Evolutionary conservation across 2,113 vertebrate genomes (phyloP).

Genomic region (Pica pica): DNA sequence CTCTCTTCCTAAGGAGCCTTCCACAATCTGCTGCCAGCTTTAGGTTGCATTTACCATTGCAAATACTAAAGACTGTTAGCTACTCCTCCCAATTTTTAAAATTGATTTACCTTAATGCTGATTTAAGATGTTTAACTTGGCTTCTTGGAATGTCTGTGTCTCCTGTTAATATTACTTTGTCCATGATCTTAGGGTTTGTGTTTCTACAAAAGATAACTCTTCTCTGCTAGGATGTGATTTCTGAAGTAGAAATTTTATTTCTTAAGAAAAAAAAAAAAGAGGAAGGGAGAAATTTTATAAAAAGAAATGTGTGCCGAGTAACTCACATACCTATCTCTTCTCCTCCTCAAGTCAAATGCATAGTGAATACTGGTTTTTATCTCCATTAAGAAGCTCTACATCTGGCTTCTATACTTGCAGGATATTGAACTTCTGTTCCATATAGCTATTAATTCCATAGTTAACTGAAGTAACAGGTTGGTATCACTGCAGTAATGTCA

Average conservation of each 20-base stretch:
- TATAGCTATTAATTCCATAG: fast-evolving
- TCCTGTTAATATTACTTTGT: not conserved
- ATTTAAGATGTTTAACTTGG: slow-evolving; percentile 14
- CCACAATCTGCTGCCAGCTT: not conserved
- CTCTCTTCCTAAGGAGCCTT: not conserved
- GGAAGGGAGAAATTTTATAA: not conserved
- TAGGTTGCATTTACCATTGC: not conserved
- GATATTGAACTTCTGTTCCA: not conserved
- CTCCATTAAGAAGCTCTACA: not conserved
- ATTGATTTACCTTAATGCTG: not conserved
- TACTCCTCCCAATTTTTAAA: not conserved
- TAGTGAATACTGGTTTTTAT: not conserved
- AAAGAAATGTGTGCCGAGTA: not conserved
- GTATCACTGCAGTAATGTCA: not conserved
- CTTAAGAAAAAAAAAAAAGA: not conserved
- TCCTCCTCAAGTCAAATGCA: not conserved
- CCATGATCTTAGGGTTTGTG: not conserved
- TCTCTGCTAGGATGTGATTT: not conserved
- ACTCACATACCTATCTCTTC: not conserved
- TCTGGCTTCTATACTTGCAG: not conserved
- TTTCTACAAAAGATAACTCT: not conserved
- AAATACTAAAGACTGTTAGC: not conserved
- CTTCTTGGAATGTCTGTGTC: not conserved
- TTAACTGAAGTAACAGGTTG: not conserved
- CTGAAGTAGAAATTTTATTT: not conserved